Evolutionary conservation across 2,113 vertebrate genomes (phyloP).

Genomic region (Trachemys scripta): DNA sequence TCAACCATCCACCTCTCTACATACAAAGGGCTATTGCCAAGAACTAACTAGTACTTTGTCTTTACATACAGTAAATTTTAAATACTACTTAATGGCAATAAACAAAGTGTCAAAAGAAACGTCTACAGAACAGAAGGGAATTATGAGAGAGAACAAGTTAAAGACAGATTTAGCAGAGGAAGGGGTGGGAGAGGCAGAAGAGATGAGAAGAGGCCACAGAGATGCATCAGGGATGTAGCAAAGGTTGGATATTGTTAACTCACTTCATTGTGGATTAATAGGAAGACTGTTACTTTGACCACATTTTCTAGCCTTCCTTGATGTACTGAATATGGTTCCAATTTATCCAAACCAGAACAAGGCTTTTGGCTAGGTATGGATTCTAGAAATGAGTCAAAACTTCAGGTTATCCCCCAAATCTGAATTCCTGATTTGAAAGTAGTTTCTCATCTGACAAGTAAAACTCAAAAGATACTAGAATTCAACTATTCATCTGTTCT

Average conservation of each 20-base stretch:
- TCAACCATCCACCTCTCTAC: not conserved
- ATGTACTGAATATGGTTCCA: not conserved
- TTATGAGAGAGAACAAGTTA: not conserved
- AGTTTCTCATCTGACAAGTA: constrained; percentile 31
- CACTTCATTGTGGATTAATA: not conserved
- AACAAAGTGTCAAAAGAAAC: not conserved
- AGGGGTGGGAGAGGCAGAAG: not conserved
- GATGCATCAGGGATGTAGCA: not conserved
- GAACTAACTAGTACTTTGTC: not conserved
- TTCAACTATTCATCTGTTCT: constrained; percentile 62
- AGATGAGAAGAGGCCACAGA: not conserved
- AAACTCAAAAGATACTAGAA: constrained; percentile 44
- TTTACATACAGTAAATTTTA: rapidly evolving
- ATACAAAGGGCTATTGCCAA: not conserved
- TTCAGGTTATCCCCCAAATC: constrained; percentile 14
- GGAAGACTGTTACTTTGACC: not conserved
- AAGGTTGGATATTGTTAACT: not conserved
- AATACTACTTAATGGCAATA: rapidly evolving
- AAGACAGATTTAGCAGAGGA: not conserved
- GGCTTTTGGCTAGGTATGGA: not conserved
- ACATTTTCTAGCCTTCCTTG: not conserved
- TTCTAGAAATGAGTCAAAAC: not conserved
- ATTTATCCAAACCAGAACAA: not conserved
- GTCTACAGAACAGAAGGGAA: not conserved
- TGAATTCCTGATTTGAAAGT: constrained; percentile 5